Base-by-base conservation (phyloP, 2,113 vertebrate species). In the Ceyx melanurus region DNA sequence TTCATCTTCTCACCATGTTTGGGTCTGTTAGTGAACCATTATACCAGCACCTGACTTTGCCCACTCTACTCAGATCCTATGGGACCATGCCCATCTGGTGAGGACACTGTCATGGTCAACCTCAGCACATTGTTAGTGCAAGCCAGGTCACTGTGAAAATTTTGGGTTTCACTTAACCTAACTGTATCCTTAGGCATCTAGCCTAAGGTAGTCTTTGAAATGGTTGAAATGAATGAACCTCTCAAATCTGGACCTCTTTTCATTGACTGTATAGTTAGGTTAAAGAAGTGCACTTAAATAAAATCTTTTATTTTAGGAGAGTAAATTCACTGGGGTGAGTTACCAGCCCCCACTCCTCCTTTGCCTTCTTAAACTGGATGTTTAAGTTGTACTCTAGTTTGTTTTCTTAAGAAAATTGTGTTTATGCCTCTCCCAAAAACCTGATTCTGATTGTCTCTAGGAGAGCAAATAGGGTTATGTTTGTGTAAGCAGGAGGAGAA, bases 381-480 rank as follows among this genome's bases (percentile, higher is more conserved):
- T 71, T 56, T 92, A 92, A 90, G 33, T 54, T 46, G 48, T 71
- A 54, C 13, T 80, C 19, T n/a, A 72, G 62, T 57, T 95, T 95
- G 71, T 91, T 90, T 71, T 78, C 73, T 86, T 93, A 75, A 92
- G 74, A 79, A 88, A 90, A 90, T 85, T 83, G 31, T 48, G 46
- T 95, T 79, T 89, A 28, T 6, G 4, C 48, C 26, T 88, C 67
- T 71, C 50, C 43, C 1, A 0, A 46, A 13, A 78, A 16, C 11
- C 29, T 76, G 23, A 84, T 85, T 89, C 61, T 92, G 67, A 57
- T 83, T 77, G 77, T 61, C 75, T 89, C 29, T 57, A 26, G 68
- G 67, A 88, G 57, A 78, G 26, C 37, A 89, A 92, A 86, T 70
- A 75, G 29, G 61, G 51, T 90, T 86, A 43, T 79, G 57, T 61